Evolutionary conservation across 1,140 invertebrate species (phyloP).

Genomic region (Zophobas morio): DNA sequence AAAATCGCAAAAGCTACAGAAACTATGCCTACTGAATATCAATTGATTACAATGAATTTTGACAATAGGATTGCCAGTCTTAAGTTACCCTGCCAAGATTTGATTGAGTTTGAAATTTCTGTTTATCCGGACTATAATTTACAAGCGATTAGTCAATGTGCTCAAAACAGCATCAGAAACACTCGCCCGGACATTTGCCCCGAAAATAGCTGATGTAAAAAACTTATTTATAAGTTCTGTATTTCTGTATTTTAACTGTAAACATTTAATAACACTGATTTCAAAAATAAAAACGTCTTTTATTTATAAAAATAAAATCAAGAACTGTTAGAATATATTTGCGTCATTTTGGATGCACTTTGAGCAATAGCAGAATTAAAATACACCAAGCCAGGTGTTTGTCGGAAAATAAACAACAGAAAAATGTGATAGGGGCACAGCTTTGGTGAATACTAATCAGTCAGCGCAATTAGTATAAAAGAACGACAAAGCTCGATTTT

Average conservation of each 20-base stretch:
- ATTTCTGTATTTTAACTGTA: too few relatives aligned
- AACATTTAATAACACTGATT: too few relatives aligned
- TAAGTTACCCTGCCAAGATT: neutral
- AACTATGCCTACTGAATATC: neutral
- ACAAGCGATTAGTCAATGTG: neutral
- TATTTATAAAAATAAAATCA: too few relatives aligned
- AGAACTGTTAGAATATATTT: too few relatives aligned
- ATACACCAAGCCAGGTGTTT: too few relatives aligned
- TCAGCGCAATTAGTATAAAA: slow-evolving; percentile 5
- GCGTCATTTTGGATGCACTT: too few relatives aligned
- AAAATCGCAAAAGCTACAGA: neutral
- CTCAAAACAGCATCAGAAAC: neutral
- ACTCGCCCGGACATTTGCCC: neutral
- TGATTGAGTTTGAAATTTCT: slow-evolving; percentile 5
- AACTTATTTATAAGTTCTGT: neutral
- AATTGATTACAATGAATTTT: neutral
- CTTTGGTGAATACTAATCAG: neutral
- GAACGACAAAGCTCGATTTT: neutral
- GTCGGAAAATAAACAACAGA: too few relatives aligned
- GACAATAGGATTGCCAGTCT: neutral
- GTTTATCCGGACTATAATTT: neutral
- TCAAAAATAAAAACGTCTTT: too few relatives aligned
- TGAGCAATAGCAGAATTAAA: too few relatives aligned
- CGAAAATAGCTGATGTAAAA: neutral
- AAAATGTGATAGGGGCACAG: too few relatives aligned